Conservation (phyloP, 2,797 vertebrate species). For the Scarus forsteni region DNA sequence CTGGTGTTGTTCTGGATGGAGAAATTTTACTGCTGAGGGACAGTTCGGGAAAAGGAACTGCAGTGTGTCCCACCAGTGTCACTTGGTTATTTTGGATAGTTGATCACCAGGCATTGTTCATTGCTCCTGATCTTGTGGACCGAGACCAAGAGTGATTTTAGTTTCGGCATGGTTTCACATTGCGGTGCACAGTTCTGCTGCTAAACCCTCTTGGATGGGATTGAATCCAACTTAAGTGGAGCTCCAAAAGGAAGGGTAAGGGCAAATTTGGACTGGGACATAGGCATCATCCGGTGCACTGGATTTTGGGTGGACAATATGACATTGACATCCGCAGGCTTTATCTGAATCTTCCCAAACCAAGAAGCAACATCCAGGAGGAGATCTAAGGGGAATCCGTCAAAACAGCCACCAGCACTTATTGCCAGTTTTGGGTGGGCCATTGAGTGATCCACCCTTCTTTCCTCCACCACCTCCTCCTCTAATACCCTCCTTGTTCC, state of each 20-base stretch:
- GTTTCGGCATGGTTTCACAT: conserved; percentile 12
- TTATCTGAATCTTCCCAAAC: conserved; percentile 35
- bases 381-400: conserved; percentile 37
- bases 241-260: conserved; percentile 16
- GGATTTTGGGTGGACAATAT: conserved; percentile 44
- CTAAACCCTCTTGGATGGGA: conserved; percentile 23
- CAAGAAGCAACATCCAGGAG: conserved; percentile 14
- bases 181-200: conserved; percentile 7
- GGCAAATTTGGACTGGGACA: conserved; percentile 28
- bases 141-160: conserved; percentile 37
- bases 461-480: conserved; percentile 24
- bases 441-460: conserved; percentile 49
- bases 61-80: conserved; percentile 29
- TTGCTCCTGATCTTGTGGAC: conserved; percentile 27
- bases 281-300: conserved; percentile 3
- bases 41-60: conserved; percentile 26
- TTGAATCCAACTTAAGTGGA: conserved; percentile 61
- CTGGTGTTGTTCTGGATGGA: conserved; percentile 40
- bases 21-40: conserved; percentile 57
- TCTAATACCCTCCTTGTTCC: conserved; percentile 26
- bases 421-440: conserved; percentile 30
- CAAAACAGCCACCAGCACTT: conserved; percentile 3
- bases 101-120: conserved; percentile 29
- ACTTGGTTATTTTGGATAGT: conserved; percentile 35
- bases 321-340: conserved; percentile 44